Base-by-base conservation (phyloP, 2,113 vertebrate species). In the Campylorhamphus procurvoides region DNA sequence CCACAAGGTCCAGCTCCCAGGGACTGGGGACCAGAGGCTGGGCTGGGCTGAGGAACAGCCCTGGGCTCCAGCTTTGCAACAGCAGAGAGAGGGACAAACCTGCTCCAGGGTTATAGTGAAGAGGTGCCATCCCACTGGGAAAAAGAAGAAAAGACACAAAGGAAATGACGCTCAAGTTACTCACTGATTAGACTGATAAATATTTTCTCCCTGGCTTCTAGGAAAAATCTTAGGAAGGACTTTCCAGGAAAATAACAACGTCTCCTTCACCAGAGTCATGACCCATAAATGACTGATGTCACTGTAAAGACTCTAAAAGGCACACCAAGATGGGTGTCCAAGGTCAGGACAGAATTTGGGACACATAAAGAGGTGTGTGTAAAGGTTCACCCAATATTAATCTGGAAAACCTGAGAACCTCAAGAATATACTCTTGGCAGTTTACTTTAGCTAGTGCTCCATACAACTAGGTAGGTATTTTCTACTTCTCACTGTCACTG, bases 231-330 rank as follows among this genome's bases (percentile, higher is more conserved):
- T n/a, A 44, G 10, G 53, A 75, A 73, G 58, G 66, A 53, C 29
- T 63, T 78, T 33, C 4, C 52, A 60, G 40, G 28, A 74, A n/a
- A 62, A 18, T 14, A 76, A 14, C 10, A 46, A 31, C 1, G 1
- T 47, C 49, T 52, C 2, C 0, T 56, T 77, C 40, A n/a, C 19
- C 49, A 55, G 39, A 68, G 64, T 31, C 1, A 0, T 5, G 28
- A n/a, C 25, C 50, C 52, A 37, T 2, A 55, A 16, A 2, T 18
- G 16, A 60, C 27, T 33, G 42, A 68, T 22, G 20, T 27, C 22
- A 69, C 42, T 31, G 33, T 18, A n/a, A 76, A 49, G 67, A 46
- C 46, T 47, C 59, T 6, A 19, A 4, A 82, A 62, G 37, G 49
- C 58, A 58, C 44, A 42, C 7, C 46, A 39, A 75, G 37, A 67